phyloP scores from a whole-genome alignment of 1,140 invertebrate genomes.

The Leptopilina boulardi region DNA sequence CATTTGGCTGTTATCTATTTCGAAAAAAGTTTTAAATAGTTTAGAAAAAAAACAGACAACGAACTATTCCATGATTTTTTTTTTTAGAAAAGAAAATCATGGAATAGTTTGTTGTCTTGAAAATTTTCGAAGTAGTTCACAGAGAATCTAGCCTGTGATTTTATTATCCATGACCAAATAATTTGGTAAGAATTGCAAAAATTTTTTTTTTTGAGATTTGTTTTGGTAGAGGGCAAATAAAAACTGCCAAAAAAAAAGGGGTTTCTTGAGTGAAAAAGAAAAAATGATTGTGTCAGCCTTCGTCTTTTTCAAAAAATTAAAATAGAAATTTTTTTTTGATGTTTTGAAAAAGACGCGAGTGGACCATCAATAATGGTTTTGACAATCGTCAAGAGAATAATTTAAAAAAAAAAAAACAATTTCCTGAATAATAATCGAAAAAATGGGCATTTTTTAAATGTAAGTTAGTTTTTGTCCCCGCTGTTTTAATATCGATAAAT shows the following conservation, averaged over 20 bases:
- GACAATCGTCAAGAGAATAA: constrained; percentile 22
- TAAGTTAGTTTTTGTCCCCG: neutral
- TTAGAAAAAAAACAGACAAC: constrained; percentile 42
- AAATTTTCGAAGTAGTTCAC: neutral
- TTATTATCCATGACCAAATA: neutral
- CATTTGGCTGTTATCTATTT: neutral
- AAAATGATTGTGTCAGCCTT: constrained; percentile 14
- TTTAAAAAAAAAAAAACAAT: constrained; percentile 32
- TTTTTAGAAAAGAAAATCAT: constrained; percentile 49
- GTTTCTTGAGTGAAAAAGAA: constrained; percentile 27
- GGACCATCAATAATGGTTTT: neutral
- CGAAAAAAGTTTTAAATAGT: neutral
- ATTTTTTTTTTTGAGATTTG: neutral
- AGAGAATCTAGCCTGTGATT: constrained; percentile 28
- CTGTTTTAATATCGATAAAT: neutral
- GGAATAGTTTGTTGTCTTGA: constrained; percentile 53
- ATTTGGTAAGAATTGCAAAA: too few relatives aligned
- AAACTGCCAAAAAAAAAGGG: constrained; percentile 1
- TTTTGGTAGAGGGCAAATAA: neutral
- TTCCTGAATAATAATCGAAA: too few relatives aligned
- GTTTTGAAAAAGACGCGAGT: constrained; percentile 4
- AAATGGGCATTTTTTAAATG: constrained; percentile 26
- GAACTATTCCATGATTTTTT: constrained; percentile 57
- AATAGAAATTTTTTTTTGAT: neutral
- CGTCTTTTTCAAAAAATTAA: neutral